phyloP scores from a whole-genome alignment of 2,113 vertebrate species.

The Triplophysa siluroides region DNA sequence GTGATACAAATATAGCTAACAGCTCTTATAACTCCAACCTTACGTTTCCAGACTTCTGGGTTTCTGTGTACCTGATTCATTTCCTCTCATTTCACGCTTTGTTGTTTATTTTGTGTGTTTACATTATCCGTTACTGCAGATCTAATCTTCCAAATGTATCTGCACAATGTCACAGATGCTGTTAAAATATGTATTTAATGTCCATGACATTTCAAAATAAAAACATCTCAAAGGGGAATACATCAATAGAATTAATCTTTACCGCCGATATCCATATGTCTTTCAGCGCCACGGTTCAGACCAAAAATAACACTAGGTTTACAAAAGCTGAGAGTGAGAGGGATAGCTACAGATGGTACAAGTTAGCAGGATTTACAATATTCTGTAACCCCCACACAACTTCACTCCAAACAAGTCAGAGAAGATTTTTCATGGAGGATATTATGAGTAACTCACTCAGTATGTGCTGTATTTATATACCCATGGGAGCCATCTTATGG shows the following conservation, averaged over 20 bases:
- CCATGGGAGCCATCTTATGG: slow-evolving; percentile 54
- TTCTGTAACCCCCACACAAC: slow-evolving; percentile 48
- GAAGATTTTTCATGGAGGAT: slow-evolving; percentile 51
- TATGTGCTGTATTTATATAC: slow-evolving; percentile 57
- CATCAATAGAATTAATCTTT: slow-evolving; percentile 29
- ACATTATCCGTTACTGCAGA: not conserved
- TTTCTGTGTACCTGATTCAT: not conserved
- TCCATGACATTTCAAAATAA: slow-evolving; percentile 22
- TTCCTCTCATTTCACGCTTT: slow-evolving; percentile 4
- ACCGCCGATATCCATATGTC: slow-evolving; percentile 42
- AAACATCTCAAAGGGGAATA: slow-evolving; percentile 25
- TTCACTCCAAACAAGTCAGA: slow-evolving; percentile 56
- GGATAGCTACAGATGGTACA: slow-evolving; percentile 46
- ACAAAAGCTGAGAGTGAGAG: slow-evolving; percentile 46
- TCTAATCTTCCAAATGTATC: not conserved
- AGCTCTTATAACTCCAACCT: not conserved
- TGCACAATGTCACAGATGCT: not conserved
- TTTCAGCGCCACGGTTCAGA: slow-evolving; percentile 30
- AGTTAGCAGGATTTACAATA: slow-evolving; percentile 55
- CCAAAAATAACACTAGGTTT: slow-evolving; percentile 54
- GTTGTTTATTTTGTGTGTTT: not conserved
- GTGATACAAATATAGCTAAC: slow-evolving; percentile 1
- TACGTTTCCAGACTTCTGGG: not conserved
- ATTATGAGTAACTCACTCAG: slow-evolving; percentile 56
- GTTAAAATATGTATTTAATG: slow-evolving; percentile 7